phyloP scores from a whole-genome alignment of 2,888 invertebrate species.

The Dinocampus coccinellae region DNA sequence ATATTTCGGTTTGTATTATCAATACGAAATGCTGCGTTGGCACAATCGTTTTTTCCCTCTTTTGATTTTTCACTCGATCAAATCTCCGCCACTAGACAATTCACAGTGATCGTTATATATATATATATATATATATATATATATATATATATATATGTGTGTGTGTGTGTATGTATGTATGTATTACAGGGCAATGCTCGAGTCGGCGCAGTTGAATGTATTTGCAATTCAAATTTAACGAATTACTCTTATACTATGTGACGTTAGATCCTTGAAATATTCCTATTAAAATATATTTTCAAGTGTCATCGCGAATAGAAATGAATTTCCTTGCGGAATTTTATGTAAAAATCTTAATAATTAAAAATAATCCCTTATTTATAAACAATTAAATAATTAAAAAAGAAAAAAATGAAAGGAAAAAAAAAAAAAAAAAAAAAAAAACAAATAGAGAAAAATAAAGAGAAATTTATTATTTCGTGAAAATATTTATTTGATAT shows the following conservation, averaged over 20 bases:
- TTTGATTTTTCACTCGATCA: not conserved
- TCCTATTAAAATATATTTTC: slow-evolving; percentile 5
- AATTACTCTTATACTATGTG: not conserved
- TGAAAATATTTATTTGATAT: not conserved
- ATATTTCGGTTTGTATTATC: not conserved
- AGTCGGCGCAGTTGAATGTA: not conserved
- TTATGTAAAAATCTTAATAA: not conserved
- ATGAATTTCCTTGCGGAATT: not conserved
- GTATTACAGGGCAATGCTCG: not conserved
- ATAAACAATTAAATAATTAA: not conserved
- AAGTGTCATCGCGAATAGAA: not conserved
- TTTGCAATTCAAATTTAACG: not conserved
- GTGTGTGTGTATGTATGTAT: too few relatives aligned
- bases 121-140: too few relatives aligned
- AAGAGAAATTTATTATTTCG: too few relatives aligned
- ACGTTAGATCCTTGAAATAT: not conserved
- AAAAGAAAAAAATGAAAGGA: not conserved
- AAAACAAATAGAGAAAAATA: too few relatives aligned
- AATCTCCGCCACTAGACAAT: not conserved
- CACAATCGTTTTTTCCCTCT: not conserved
- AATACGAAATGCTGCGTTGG: not conserved
- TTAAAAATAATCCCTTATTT: not conserved
- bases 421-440: not conserved
- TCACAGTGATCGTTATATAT: not conserved
- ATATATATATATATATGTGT: too few relatives aligned